phyloP scores from a whole-genome alignment of 2,797 vertebrate species.

The Carapus acus region DNA sequence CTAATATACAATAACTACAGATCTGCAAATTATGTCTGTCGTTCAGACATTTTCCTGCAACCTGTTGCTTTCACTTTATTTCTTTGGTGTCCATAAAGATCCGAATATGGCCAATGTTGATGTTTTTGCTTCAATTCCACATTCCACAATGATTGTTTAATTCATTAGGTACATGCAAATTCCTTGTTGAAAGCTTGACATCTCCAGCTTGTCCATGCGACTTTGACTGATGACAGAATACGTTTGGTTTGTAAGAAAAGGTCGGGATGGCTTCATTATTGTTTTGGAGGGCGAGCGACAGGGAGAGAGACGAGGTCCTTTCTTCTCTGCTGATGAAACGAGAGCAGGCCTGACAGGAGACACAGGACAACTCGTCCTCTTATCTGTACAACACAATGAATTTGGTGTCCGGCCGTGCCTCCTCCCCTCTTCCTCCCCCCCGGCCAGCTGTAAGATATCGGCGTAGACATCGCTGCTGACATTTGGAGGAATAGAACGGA shows the following conservation, averaged over 20 bases:
- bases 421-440: too few species aligned
- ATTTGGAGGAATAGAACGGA: conserved; percentile 69
- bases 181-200: too few species aligned
- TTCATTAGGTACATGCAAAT: too few species aligned
- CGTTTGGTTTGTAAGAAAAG: not conserved
- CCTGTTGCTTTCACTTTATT: too few species aligned
- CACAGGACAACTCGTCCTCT: conserved; percentile 37
- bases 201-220: too few species aligned
- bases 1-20: too few species aligned
- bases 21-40: too few species aligned
- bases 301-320: conserved; percentile 2
- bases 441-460: conserved; percentile 54
- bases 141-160: too few species aligned
- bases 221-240: not conserved
- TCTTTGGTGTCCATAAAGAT: too few species aligned
- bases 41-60: too few species aligned
- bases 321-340: conserved; percentile 18
- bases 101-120: too few species aligned
- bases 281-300: conserved; percentile 9
- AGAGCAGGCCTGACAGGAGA: conserved; percentile 28
- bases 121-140: too few species aligned
- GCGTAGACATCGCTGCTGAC: conserved; percentile 63
- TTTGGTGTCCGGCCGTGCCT: conserved; percentile 27
- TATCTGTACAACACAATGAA: conserved; percentile 46
- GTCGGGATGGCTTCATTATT: conserved; percentile 1